Evolutionary conservation across 2,113 vertebrate species (phyloP).

Genomic region (Poicephalus gulielmi): DNA sequence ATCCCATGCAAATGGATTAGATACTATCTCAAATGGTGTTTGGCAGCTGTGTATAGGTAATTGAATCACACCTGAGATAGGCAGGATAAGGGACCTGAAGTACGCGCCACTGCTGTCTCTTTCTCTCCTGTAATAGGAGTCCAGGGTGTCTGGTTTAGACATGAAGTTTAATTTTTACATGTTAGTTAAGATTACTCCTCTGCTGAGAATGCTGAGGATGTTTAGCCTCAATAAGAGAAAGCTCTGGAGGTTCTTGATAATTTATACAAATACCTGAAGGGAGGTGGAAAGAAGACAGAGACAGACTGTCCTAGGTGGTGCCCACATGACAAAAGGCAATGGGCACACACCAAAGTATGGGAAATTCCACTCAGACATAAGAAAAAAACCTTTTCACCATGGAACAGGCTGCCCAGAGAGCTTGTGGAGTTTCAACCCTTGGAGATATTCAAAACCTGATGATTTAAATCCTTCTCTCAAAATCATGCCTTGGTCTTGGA

Average conservation of each 20-base stretch:
- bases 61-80: neutral
- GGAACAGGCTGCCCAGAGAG: neutral
- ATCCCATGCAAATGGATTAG: neutral
- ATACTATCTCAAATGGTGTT: neutral
- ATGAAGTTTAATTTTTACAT: neutral
- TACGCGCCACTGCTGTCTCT: neutral
- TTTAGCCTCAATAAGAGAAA: neutral
- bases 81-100: neutral
- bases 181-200: neutral
- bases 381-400: neutral
- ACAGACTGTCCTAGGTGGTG: neutral
- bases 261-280: neutral
- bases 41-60: neutral
- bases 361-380: neutral
- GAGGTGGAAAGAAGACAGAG: neutral
- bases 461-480: neutral
- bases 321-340: neutral
- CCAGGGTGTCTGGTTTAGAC: neutral
- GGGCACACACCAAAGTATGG: neutral
- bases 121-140: neutral
- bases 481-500: neutral
- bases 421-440: neutral
- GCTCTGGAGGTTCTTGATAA: neutral
- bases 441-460: neutral
- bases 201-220: neutral